Percentiles rank a stretch among this genome's conserved stretches.
phyloP scores from a whole-genome alignment of 2,888 invertebrate genomes.

The Sinotaia quadrata region DNA sequence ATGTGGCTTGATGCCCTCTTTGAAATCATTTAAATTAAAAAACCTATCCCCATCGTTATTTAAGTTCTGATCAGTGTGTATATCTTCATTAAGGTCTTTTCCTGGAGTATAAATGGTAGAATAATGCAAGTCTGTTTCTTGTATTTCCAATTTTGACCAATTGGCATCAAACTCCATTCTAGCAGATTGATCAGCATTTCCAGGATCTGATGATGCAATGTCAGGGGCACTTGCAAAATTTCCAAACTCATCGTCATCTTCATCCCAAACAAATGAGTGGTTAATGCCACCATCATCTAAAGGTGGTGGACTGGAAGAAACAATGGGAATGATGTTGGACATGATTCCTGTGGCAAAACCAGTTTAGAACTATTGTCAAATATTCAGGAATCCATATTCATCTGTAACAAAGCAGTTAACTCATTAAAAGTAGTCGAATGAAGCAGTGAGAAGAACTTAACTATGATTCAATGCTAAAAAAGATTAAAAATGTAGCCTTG shows the following conservation, averaged over 20 bases:
- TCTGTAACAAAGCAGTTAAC: too few species aligned
- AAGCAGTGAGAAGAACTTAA: too few species aligned
- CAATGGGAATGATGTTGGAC: conserved; percentile 63
- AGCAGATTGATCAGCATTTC: background rate
- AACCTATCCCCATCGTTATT: conserved; percentile 33
- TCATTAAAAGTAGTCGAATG: too few species aligned
- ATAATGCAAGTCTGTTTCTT: background rate
- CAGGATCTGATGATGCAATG: conserved; percentile 25
- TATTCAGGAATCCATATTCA: too few species aligned
- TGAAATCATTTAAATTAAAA: conserved; percentile 35
- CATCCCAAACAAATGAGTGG: conserved; percentile 53
- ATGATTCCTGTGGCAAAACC: too few species aligned
- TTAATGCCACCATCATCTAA: conserved; percentile 50
- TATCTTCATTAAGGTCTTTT: too few species aligned
- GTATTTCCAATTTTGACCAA: too few species aligned
- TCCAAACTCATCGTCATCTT: conserved; percentile 41
- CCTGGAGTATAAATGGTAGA: background rate
- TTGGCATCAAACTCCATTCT: conserved; percentile 12
- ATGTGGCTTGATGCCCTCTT: conserved; percentile 12
- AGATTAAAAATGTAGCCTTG: too few species aligned
- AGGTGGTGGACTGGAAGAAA: conserved; percentile 62
- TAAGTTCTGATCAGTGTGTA: too few species aligned
- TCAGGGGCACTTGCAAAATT: conserved; percentile 32
- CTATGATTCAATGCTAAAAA: too few species aligned
- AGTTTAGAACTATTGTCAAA: too few species aligned